Evolutionary conservation across 2,888 invertebrate species (phyloP).

Genomic region (Cheilosia urbana): DNA sequence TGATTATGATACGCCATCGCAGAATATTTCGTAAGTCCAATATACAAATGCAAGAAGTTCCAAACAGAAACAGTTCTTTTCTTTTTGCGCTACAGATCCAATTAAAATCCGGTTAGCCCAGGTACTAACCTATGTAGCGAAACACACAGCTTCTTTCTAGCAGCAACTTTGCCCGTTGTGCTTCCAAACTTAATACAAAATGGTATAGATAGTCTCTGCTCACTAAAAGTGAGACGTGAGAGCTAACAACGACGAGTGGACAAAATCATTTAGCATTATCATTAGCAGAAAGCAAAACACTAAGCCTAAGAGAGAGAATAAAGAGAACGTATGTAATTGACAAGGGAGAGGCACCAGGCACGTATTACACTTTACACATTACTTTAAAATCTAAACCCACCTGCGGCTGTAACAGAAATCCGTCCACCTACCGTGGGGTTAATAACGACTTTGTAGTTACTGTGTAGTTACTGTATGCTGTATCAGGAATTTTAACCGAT

Average conservation of each 20-base stretch:
- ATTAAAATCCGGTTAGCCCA: neutral
- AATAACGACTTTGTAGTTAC: neutral
- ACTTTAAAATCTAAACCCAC: neutral
- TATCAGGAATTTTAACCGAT: slow-evolving; percentile 17
- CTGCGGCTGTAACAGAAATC: neutral
- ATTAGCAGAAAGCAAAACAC: too few relatives aligned
- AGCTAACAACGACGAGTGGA: too few relatives aligned
- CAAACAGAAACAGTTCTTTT: neutral
- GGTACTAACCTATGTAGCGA: neutral
- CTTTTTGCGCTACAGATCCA: neutral
- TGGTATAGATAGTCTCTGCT: too few relatives aligned
- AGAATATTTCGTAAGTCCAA: neutral
- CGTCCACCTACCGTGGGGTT: neutral
- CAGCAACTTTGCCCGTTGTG: too few relatives aligned
- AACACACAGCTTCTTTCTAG: too few relatives aligned
- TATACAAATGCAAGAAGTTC: neutral
- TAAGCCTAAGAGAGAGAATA: neutral
- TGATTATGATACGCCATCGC: neutral
- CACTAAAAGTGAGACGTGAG: too few relatives aligned
- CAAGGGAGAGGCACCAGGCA: neutral
- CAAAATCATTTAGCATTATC: too few relatives aligned
- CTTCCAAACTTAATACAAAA: too few relatives aligned
- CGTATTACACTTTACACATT: neutral
- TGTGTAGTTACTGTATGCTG: neutral
- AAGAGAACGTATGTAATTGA: neutral